phyloP scores from a whole-genome alignment of 2,797 vertebrate genomes.

The Leptoclinus maculatus region DNA sequence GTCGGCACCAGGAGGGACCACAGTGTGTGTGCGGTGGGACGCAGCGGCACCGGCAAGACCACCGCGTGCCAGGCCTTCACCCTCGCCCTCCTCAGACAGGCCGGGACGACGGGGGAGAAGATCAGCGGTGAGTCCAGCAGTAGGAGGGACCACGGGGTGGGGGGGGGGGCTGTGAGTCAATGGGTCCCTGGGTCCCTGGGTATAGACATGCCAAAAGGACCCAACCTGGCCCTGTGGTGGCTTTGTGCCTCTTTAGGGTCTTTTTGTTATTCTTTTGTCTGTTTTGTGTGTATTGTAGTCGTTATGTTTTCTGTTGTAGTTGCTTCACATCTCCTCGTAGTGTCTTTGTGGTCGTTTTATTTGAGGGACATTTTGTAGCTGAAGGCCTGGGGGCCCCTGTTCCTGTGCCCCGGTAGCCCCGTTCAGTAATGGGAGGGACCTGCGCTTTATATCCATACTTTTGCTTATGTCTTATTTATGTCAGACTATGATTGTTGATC shows the following conservation, averaged over 20 bases:
- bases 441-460: rapidly evolving
- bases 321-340: background rate
- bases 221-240: background rate
- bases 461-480: too few relatives aligned
- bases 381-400: background rate
- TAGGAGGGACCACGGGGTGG: background rate
- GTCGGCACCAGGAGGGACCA: slow-evolving; percentile 88
- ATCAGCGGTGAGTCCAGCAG: slow-evolving; percentile 74
- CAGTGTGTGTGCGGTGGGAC: slow-evolving; percentile 88
- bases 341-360: background rate
- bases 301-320: background rate
- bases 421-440: background rate
- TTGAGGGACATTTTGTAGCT: background rate
- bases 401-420: background rate
- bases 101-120: slow-evolving; percentile 81
- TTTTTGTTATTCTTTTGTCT: too few relatives aligned
- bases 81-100: slow-evolving; percentile 85
- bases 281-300: too few relatives aligned
- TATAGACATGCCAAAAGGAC: too few relatives aligned
- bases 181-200: background rate
- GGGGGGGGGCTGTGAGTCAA: background rate
- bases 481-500: background rate
- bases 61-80: slow-evolving; percentile 84
- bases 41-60: slow-evolving; percentile 90
- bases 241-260: too few relatives aligned